Evolutionary conservation across 2,888 invertebrate species (phyloP).

Genomic region (Philereme transversata): DNA sequence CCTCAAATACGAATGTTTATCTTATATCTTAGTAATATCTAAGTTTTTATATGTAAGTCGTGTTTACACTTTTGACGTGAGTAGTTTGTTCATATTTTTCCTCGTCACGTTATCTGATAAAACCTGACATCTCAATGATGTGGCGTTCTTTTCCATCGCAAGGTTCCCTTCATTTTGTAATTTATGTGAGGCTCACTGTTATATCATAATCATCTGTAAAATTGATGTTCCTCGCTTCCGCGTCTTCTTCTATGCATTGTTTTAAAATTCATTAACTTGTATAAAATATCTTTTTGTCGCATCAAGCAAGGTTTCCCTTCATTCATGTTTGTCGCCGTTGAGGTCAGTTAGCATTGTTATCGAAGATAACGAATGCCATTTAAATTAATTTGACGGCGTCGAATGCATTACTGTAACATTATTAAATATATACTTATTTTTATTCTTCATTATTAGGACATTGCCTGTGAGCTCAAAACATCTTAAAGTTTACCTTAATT

Average conservation of each 20-base stretch:
- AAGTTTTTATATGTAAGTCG: constrained; percentile 17
- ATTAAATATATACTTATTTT: no score
- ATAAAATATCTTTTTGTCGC: constrained; percentile 8
- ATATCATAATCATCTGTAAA: constrained; percentile 5
- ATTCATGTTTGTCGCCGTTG: background rate
- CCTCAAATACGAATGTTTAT: constrained; percentile 5
- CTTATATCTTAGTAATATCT: constrained; percentile 7
- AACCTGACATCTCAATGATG: constrained; percentile 55
- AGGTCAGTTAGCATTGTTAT: background rate
- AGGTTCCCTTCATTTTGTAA: constrained; percentile 36
- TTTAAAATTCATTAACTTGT: constrained; percentile 1
- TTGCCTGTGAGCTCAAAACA: no score
- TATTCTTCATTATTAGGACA: no score
- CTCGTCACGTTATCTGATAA: constrained; percentile 54
- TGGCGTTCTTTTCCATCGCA: constrained; percentile 44
- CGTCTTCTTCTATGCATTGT: background rate
- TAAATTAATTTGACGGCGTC: no score
- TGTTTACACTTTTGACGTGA: constrained; percentile 41
- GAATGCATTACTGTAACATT: no score
- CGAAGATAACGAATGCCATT: no score
- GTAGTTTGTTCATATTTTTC: constrained; percentile 46
- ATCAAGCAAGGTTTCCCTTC: constrained; percentile 1
- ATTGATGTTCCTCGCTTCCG: constrained; percentile 1
- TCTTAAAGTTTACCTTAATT: no score
- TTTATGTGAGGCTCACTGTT: constrained; percentile 10